Evolutionary conservation across 1,140 invertebrate genomes (phyloP).

Genomic region (Drosophila sulfurigaster): DNA sequence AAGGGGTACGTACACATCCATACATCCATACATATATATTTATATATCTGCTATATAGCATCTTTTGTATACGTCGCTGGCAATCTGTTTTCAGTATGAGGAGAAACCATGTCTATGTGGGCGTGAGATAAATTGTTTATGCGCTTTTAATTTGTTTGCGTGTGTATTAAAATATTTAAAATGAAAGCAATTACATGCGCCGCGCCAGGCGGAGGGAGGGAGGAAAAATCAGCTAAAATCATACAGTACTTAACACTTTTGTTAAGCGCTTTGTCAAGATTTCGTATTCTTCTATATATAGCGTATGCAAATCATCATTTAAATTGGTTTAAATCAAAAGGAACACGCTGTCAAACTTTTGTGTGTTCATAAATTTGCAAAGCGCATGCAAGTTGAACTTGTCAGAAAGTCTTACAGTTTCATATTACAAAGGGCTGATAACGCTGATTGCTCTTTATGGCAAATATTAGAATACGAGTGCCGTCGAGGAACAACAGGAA

Average conservation of each 20-base stretch:
- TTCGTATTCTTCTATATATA: not conserved
- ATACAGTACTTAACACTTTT: constrained; percentile 10
- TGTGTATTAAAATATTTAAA: constrained; percentile 69
- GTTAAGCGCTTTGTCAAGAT: constrained; percentile 1
- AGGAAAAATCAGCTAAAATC: not conserved
- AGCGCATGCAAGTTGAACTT: constrained; percentile 4
- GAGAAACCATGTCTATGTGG: constrained; percentile 20
- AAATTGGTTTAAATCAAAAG: not conserved
- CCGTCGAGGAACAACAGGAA: too few species aligned
- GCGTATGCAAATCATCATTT: not conserved
- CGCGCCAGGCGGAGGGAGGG: not conserved
- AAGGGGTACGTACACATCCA: constrained; percentile 36
- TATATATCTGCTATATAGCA: not conserved
- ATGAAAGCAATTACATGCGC: constrained; percentile 27
- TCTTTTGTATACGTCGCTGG: constrained; percentile 29
- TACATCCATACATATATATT: constrained; percentile 1
- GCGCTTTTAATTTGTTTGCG: constrained; percentile 62
- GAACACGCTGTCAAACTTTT: not conserved
- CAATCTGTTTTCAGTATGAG: constrained; percentile 49
- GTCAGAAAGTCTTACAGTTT: constrained; percentile 13
- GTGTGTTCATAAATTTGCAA: constrained; percentile 5
- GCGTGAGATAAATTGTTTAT: constrained; percentile 61
- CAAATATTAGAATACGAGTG: not conserved
- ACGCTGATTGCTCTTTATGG: constrained; percentile 16
- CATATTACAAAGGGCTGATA: constrained; percentile 1